Base-by-base conservation (phyloP, 2,797 vertebrate species). In the Labroides dimidiatus region DNA sequence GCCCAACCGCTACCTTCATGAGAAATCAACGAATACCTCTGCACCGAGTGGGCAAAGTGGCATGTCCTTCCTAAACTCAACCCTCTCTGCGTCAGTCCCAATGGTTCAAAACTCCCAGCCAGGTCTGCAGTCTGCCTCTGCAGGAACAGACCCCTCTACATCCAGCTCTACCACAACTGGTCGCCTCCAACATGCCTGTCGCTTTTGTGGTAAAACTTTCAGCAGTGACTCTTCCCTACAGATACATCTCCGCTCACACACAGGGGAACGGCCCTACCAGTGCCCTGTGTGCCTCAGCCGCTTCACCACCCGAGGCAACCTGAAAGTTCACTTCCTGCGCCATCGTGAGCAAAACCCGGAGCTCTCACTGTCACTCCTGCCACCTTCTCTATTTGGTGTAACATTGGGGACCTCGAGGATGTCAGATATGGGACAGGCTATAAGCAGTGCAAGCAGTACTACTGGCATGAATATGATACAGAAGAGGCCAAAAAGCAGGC, bases 171-270 rank as follows among this genome's bases (percentile, higher is more conserved):
- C 56, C 48, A 30, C 58, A 2, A 4, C 69, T 2, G 63, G 84
- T 15, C 93, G 93, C 20, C 83, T 91, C 30, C 91, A 92, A 43
- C 96, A 97, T 73, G 93, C 92, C 27, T 97, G 96, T 56, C 94
- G 95, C 17, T 97, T 96, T 78, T 98, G 96, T 48, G 95, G 95
- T 23, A 98, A 97, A 85, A 91, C 93, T 19, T 98, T 98, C 55
- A 96, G 95, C 66, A 96, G 96, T 50, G 96, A 97, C 78, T 97
- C 96, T 10, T 95, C 95, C 23, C 90, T 97, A 45, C 96, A 97
- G 88, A 97, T 98, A 89, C 96, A 98, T 68, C 87, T 97, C 55
- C 95, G 96, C 41, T 98, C 96, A 13, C 96, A 98, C 84, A 98
- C 96, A 0, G 96, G 96, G 0, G 96, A 98, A 77, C 91, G 96